A percentile compares a stretch with the other conserved stretches of the same genome.
These are phyloP conservation scores for Phrynosoma platyrhinos DNA, from an alignment of 2,113 vertebrate species.

Conservation along the genomic window DNA sequence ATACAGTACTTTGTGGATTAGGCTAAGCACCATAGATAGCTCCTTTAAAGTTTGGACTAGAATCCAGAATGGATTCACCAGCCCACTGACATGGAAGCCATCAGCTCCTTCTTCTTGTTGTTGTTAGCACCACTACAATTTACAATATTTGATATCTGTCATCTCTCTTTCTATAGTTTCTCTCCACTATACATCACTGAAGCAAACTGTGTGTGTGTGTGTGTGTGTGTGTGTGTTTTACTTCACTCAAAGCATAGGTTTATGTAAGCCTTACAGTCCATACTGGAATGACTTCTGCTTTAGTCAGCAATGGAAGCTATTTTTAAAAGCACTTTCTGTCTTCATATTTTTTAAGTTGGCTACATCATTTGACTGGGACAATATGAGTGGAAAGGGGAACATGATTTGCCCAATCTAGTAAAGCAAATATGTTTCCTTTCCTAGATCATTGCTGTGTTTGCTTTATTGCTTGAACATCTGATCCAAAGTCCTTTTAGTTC, in stretches of 20 bases:
- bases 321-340: constrained; percentile 48
- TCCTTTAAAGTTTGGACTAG: too few relatives aligned
- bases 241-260: constrained; percentile 60
- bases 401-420: constrained; percentile 30
- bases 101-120: neutral
- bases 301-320: constrained; percentile 56
- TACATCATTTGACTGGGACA: constrained; percentile 30
- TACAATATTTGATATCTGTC: constrained; percentile 31
- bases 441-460: constrained; percentile 8
- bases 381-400: constrained; percentile 14
- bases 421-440: constrained; percentile 35
- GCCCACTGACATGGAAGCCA: too few relatives aligned
- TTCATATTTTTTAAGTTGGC: constrained; percentile 54
- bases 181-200: neutral
- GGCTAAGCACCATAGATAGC: too few relatives aligned
- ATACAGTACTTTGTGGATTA: too few relatives aligned
- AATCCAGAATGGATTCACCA: too few relatives aligned
- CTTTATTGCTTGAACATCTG: constrained; percentile 32
- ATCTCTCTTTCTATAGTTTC: constrained; percentile 9
- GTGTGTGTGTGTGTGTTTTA: constrained; percentile 8
- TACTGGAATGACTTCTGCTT: constrained; percentile 63
- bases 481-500: constrained; percentile 47
- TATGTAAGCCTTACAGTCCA: constrained; percentile 41
- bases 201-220: constrained; percentile 31
- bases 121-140: neutral